These are phyloP conservation scores for Serrognathus titanus DNA, from an alignment of 2,888 invertebrate genomes.

Conservation along the genomic window DNA sequence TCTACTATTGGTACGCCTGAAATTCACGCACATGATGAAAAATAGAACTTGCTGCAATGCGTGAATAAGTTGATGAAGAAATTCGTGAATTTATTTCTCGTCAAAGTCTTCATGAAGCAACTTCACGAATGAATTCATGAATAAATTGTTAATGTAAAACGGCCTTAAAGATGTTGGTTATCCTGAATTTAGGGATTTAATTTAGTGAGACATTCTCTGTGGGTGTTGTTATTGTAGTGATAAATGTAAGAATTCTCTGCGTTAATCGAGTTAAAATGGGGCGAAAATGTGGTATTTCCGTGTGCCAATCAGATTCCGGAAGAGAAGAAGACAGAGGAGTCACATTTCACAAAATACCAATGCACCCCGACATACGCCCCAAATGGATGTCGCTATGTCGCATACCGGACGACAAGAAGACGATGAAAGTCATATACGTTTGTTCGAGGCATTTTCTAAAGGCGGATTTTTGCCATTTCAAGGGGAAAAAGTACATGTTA, in stretches of 20 bases:
- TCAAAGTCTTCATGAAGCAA: no score
- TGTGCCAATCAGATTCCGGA: conserved; percentile 60
- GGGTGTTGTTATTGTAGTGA: no score
- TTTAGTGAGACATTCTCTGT: no score
- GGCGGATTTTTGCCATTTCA: conserved; percentile 67
- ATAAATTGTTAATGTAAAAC: no score
- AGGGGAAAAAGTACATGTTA: conserved; percentile 67
- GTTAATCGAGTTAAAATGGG: conserved; percentile 48
- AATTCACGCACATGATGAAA: no score
- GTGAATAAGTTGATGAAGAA: no score
- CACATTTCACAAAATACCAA: conserved; percentile 73
- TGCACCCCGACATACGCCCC: conserved; percentile 57
- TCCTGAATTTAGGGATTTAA: no score
- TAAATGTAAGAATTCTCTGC: not conserved
- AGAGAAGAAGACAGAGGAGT: conserved; percentile 65
- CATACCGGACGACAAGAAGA: conserved; percentile 53
- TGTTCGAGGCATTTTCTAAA: conserved; percentile 75
- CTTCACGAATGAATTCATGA: no score
- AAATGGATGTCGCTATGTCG: conserved; percentile 66
- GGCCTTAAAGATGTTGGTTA: no score
- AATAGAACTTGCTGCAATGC: no score
- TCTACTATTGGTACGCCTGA: no score
- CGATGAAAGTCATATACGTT: conserved; percentile 60
- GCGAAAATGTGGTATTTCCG: conserved; percentile 62
- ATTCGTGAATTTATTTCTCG: no score